Conservation (phyloP, 92 coral and sea anemone genomes). For the Siderastrea siderea region DNA sequence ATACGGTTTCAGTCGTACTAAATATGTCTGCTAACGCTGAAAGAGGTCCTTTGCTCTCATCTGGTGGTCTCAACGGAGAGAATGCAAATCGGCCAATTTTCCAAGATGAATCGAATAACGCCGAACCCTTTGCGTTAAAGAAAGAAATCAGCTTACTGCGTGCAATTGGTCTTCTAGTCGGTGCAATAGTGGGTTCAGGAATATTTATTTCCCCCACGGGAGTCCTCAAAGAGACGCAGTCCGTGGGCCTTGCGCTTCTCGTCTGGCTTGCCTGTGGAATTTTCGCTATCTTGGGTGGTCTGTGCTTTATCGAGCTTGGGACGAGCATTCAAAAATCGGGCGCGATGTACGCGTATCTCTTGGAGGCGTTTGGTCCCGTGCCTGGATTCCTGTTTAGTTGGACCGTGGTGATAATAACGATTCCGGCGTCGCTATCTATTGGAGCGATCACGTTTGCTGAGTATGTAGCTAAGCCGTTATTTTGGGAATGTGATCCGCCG, state of each 20-base stretch:
- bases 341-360: conserved; percentile 69
- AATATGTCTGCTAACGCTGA: too few relatives aligned
- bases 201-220: conserved; percentile 88
- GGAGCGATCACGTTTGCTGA: too few relatives aligned
- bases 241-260: conserved; percentile 77
- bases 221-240: conserved; percentile 67
- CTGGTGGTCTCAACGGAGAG: too few relatives aligned
- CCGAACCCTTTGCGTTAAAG: conserved; percentile 24
- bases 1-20: too few relatives aligned
- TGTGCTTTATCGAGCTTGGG: conserved; percentile 88
- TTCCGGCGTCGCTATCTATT: too few relatives aligned
- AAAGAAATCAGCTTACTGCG: conserved; percentile 69
- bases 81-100: too few relatives aligned
- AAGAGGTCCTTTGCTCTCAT: too few relatives aligned
- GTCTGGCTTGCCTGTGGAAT: conserved; percentile 92
- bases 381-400: too few relatives aligned
- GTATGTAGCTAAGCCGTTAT: conserved; percentile 42
- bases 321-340: conserved; percentile 84
- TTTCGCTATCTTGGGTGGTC: conserved; percentile 79
- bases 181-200: conserved; percentile 89
- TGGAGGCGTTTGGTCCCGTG: conserved; percentile 15
- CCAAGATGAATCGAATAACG: too few relatives aligned
- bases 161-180: conserved; percentile 79
- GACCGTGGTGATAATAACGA: too few relatives aligned
- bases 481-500: conserved; percentile 71